These are phyloP conservation scores for Scotopteryx bipunctaria DNA, from an alignment of 2,888 invertebrate genomes.

Conservation along the genomic window DNA sequence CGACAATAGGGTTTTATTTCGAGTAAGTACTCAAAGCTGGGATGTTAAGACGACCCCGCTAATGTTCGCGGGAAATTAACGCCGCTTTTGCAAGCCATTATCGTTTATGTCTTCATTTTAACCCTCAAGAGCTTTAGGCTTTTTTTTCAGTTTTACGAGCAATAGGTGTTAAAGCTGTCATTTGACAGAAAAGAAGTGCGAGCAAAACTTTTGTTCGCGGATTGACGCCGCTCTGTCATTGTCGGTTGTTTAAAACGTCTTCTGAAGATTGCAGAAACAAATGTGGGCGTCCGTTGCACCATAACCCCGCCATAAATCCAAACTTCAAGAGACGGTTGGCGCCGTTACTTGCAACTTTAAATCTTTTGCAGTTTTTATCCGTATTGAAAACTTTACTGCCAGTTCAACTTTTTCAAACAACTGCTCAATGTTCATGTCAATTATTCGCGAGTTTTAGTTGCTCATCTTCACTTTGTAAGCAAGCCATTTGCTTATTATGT, in stretches of 20 bases:
- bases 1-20: slow-evolving; percentile 63
- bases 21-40: slow-evolving; percentile 46
- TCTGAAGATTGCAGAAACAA: slow-evolving; percentile 30
- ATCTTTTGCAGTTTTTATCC: slow-evolving; percentile 56
- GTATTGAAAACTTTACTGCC: slow-evolving; percentile 54
- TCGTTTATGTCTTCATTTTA: slow-evolving; percentile 69
- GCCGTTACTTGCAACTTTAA: slow-evolving; percentile 49
- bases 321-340: slow-evolving; percentile 49
- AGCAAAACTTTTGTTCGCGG: slow-evolving; percentile 28
- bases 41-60: slow-evolving; percentile 62
- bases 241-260: slow-evolving; percentile 36
- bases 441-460: slow-evolving; percentile 27
- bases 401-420: slow-evolving; percentile 30
- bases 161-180: slow-evolving; percentile 36
- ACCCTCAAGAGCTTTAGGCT: slow-evolving; percentile 44
- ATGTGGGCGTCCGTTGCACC: slow-evolving; percentile 49
- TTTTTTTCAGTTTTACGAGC: slow-evolving; percentile 50
- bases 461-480: slow-evolving; percentile 36
- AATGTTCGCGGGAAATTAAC: slow-evolving; percentile 69
- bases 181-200: slow-evolving; percentile 25
- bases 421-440: slow-evolving; percentile 28
- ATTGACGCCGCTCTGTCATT: slow-evolving; percentile 31
- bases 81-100: slow-evolving; percentile 60
- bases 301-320: slow-evolving; percentile 57
- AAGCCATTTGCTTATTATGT: slow-evolving; percentile 11